Evolutionary conservation across 2,113 vertebrate genomes (phyloP).

Genomic region (Hippocampus mohnikei): DNA sequence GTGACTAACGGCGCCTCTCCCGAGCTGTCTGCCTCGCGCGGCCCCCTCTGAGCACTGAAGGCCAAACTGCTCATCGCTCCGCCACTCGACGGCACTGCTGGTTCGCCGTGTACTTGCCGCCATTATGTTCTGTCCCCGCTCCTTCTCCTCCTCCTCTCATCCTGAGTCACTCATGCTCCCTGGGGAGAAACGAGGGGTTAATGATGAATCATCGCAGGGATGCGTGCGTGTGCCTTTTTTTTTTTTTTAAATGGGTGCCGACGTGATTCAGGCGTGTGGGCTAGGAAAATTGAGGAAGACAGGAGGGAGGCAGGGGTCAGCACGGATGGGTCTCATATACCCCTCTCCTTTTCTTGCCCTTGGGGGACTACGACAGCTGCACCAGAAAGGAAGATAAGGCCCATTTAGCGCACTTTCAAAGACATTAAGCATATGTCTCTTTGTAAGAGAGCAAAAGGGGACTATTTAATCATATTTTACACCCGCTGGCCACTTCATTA

Average conservation of each 20-base stretch:
- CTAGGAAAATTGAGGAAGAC: conserved; percentile 61
- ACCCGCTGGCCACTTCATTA: neutral
- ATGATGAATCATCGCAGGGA: conserved; percentile 56
- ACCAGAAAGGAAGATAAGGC: conserved; percentile 18
- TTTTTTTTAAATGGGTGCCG: conserved; percentile 19
- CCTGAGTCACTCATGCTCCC: conserved; percentile 62
- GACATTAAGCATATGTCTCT: conserved; percentile 5
- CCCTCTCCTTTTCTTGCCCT: conserved; percentile 42
- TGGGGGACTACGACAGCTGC: conserved; percentile 57
- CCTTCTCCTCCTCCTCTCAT: conserved; percentile 52
- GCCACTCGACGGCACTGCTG: conserved; percentile 25
- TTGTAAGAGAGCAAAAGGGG: neutral
- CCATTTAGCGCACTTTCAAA: conserved; percentile 19
- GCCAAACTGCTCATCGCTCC: conserved; percentile 62
- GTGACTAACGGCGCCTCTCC: conserved; percentile 60
- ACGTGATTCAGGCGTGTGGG: conserved; percentile 68
- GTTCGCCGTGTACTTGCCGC: conserved; percentile 4
- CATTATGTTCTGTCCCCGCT: conserved; percentile 43
- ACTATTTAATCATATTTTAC: neutral
- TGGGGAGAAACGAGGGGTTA: conserved; percentile 49
- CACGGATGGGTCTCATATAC: conserved; percentile 25
- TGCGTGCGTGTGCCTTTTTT: conserved; percentile 18
- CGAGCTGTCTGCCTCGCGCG: conserved; percentile 36
- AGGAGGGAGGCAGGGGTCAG: conserved; percentile 34
- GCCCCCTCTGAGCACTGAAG: conserved; percentile 62